Base-by-base conservation (phyloP, 2,888 invertebrate genomes). In the Lathronympha strigana region DNA sequence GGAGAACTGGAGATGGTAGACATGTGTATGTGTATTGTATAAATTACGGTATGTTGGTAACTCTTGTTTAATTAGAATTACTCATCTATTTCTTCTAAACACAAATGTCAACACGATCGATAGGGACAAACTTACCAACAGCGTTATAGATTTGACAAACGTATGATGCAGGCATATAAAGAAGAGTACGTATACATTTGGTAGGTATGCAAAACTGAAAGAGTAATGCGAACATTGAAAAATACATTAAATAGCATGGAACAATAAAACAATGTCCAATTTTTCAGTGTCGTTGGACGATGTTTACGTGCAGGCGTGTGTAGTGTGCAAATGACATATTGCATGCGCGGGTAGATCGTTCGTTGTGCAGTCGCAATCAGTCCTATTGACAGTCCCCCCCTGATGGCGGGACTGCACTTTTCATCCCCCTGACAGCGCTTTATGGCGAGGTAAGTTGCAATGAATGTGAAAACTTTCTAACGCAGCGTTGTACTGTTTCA, bases 391-490 rank as follows among this genome's bases (percentile, higher is more conserved):
- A 75, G 69, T 69, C 72, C 72, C 69, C 71, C 70, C 61, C 67
- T n/a, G n/a, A n/a, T n/a, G n/a, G n/a, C 77, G 76, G 76, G 78
- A 76, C 79, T 76, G 72, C 76, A 83, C 85, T 85, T 86, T 84
- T 85, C 84, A 83, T 80, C 76, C 58, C 78, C 76, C 72, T 79
- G 82, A 83, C 83, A 80, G 73, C 73, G 74, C 75, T 84, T 76
- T 83, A 83, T 79, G 75, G 75, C 70, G 68, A 73, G 75, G 69
- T 71, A 67, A 67, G 63, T 67, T 68, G 55, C 67, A 55, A 68
- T 66, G 66, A 70, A 71, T 73, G 70, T 67, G 68, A 69, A 69
- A 72, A 68, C 63, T 64, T 47, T 66, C 40, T 61, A 54, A 61
- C 49, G 31, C 66, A 47, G 58, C 63, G 57, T 63, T 66, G 64